These are phyloP conservation scores for Amia ocellicauda DNA, from an alignment of 2,113 vertebrate species.

Conservation along the genomic window DNA sequence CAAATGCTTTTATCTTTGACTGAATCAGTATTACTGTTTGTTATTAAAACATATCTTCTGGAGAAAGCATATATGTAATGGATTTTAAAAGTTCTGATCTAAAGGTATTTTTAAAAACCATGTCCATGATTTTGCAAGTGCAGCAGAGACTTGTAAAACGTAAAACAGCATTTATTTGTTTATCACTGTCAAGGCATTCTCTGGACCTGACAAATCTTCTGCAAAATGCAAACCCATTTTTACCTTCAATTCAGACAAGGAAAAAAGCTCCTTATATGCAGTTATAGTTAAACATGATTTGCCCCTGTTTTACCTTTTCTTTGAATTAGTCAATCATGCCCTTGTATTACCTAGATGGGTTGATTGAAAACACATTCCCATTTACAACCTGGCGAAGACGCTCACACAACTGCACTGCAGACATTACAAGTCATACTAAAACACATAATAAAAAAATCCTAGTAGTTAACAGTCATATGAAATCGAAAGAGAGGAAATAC, in stretches of 20 bases:
- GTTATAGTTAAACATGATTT: slow-evolving; percentile 45
- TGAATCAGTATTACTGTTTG: no score
- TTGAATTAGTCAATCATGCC: slow-evolving; percentile 63
- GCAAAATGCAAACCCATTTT: slow-evolving; percentile 34
- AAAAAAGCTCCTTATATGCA: slow-evolving; percentile 55
- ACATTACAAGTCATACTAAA: no score
- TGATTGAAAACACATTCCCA: slow-evolving; percentile 66
- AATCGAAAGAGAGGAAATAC: no score
- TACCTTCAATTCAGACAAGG: no score
- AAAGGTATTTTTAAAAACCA: slow-evolving; percentile 32
- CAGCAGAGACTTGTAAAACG: slow-evolving; percentile 45
- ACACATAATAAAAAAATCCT: no score
- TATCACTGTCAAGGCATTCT: slow-evolving; percentile 54
- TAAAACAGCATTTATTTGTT: slow-evolving; percentile 53
- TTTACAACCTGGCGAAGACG: slow-evolving; percentile 47
- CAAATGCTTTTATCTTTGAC: no score
- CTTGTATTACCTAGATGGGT: slow-evolving; percentile 62
- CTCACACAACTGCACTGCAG: slow-evolving; percentile 35
- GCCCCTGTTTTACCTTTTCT: slow-evolving; percentile 55
- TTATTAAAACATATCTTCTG: slow-evolving; percentile 47
- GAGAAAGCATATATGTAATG: slow-evolving; percentile 51
- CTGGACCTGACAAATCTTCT: slow-evolving; percentile 55
- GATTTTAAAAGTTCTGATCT: slow-evolving; percentile 51
- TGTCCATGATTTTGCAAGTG: slow-evolving; percentile 54
- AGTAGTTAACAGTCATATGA: no score